Evolutionary conservation across 2,797 vertebrate species (phyloP), one percentile per base, ranked within the genome.

Genomic region (Sebastiscus tertius): DNA sequence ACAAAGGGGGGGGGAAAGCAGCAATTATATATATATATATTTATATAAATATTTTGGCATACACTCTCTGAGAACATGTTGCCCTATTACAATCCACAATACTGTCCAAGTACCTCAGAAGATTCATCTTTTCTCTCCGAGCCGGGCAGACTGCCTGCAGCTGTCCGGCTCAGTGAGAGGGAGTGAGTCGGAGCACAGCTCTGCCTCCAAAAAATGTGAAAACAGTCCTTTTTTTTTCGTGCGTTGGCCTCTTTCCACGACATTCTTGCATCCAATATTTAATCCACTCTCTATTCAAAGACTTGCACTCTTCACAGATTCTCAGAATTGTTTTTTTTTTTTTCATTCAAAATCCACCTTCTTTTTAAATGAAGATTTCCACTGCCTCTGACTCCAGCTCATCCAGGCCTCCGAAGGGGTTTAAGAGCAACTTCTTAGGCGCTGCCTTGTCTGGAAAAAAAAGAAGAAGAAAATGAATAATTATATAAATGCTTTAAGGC

Each of bases 331-430:
- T 33, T 76, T 52, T 60, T 27, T n/a, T n/a, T 77, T 42, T 52
- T 33, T 73, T 79, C 77, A 65, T 85, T 87, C 79, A 76, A 71
- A 75, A 55, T 86, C 76, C 69, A 70, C 55, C 68, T 52, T 52
- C 84, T 56, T 77, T 77, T 94, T 92, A 97, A 91, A 96, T 96
- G 89, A 97, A 96, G 88, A 97, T 95, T 87, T 97, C 96, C 86
- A 96, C 95, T 3, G 95, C 94, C 39, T 96, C 96, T 0, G 92
- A 87, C 56, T 95, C 93, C 87, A 96, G 78, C 61, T 92, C 93
- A 61, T 96, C 95, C 86, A 95, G 82, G 46, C 94, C 94, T 82
- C 87, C 87, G 77, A 95, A 95, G 24, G 90, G 89, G 83, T 94
- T 94, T 65, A 81, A 77, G 33, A 88, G 86, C 76, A 89, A 73